A percentile compares a stretch with the other conserved stretches of the same genome.
phyloP scores from a whole-genome alignment of 2,113 vertebrate genomes.

The Muntiacus reevesi region DNA sequence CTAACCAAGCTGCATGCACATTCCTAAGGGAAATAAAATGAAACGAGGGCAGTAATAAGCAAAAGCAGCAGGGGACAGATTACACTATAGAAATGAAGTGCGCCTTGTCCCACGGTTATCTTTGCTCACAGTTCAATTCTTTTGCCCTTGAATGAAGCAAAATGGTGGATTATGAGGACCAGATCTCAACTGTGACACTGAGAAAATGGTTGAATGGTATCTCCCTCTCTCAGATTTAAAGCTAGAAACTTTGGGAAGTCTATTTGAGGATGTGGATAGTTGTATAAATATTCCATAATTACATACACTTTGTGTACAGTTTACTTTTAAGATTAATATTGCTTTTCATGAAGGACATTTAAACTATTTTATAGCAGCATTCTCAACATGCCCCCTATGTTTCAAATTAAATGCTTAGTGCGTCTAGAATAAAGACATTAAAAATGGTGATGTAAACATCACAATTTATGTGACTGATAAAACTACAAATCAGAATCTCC shows the following conservation, averaged over 20 bases:
- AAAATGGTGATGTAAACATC: background rate
- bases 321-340: conserved; percentile 1
- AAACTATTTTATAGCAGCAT: background rate
- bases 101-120: conserved; percentile 40
- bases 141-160: conserved; percentile 41
- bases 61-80: conserved; percentile 68
- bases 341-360: background rate
- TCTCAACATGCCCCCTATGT: background rate
- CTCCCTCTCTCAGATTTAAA: background rate
- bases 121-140: conserved; percentile 51
- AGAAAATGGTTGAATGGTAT: background rate
- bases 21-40: conserved; percentile 54
- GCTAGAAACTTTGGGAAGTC: background rate
- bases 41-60: conserved; percentile 62
- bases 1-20: conserved; percentile 44
- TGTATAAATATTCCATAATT: background rate
- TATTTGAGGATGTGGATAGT: background rate
- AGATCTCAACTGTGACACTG: background rate
- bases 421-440: background rate
- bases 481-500: background rate
- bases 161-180: conserved; percentile 37
- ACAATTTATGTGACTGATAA: background rate
- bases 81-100: conserved; percentile 66
- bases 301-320: background rate
- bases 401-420: background rate